Conservation (phyloP, 2,888 invertebrate species). For the Norana najaformis region DNA sequence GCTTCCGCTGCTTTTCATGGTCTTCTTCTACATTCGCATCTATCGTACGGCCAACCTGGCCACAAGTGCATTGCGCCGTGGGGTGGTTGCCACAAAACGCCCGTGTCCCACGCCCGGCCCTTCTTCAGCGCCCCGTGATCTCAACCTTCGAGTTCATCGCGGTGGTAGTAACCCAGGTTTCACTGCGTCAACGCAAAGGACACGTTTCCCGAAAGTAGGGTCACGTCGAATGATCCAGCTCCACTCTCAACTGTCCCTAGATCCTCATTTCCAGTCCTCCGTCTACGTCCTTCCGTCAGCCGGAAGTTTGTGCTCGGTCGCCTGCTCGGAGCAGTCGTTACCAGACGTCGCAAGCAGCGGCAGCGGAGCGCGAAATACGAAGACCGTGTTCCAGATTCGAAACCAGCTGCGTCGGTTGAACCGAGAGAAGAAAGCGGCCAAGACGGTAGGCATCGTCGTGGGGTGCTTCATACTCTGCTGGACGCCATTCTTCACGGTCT, state of each 20-base stretch:
- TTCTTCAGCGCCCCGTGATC: conserved; percentile 41
- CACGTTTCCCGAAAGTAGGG: not conserved
- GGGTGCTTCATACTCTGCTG: conserved; percentile 94
- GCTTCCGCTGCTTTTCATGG: conserved; percentile 95
- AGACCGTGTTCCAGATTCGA: conserved; percentile 8
- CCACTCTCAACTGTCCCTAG: not conserved
- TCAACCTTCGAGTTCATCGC: conserved; percentile 86
- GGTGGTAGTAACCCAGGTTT: conserved; percentile 64
- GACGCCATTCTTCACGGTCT: conserved; percentile 98
- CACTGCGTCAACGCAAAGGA: not conserved
- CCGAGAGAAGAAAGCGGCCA: conserved; percentile 90
- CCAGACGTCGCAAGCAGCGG: not conserved
- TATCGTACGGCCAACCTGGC: conserved; percentile 79
- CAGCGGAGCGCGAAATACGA: not conserved
- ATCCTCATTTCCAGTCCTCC: too few relatives aligned
- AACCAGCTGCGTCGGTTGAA: conserved; percentile 24
- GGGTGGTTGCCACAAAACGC: conserved; percentile 50
- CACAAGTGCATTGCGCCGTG: conserved; percentile 54
- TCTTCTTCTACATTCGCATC: conserved; percentile 96
- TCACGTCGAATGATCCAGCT: not conserved
- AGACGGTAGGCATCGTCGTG: conserved; percentile 97
- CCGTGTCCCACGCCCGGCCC: not conserved
- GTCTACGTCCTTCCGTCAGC: not conserved
- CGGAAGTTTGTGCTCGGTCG: not conserved
- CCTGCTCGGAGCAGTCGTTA: not conserved